Evolutionary conservation across 2,113 vertebrate genomes (phyloP).

Genomic region (Pituophis catenifer): DNA sequence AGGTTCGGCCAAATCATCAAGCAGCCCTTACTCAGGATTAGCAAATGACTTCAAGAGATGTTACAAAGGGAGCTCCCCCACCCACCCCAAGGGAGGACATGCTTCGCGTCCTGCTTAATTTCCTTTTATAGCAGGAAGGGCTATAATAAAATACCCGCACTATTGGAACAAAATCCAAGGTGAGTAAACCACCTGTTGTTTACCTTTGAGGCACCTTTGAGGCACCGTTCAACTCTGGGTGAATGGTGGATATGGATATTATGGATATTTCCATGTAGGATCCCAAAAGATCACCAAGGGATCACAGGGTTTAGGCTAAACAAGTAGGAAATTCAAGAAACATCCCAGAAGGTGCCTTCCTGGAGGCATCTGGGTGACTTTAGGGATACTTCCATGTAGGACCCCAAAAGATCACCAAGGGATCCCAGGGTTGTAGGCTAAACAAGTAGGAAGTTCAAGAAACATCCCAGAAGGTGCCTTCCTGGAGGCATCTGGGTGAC

Average conservation of each 20-base stretch:
- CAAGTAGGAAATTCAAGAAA: neutral
- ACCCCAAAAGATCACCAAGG: too few relatives aligned
- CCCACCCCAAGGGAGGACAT: too few relatives aligned
- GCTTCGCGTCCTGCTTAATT: neutral
- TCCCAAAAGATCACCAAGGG: neutral
- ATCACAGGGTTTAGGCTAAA: neutral
- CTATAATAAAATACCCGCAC: neutral
- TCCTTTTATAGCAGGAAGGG: neutral
- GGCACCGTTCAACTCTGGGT: neutral
- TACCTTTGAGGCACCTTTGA: neutral
- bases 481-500: too few relatives aligned
- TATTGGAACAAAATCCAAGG: neutral
- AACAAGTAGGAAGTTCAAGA: too few relatives aligned
- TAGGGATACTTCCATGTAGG: too few relatives aligned
- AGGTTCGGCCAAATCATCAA: neutral
- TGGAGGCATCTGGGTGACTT: too few relatives aligned
- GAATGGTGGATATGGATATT: neutral
- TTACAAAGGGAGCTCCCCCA: neutral
- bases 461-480: too few relatives aligned
- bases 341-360: neutral
- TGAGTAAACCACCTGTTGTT: neutral
- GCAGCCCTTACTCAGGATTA: rapidly evolving
- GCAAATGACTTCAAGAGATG: neutral
- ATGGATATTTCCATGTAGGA: neutral
- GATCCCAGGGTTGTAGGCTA: too few relatives aligned